A percentile compares a stretch with the other conserved stretches of the same genome.
phyloP scores from a whole-genome alignment of 2,888 invertebrate species.

The Pyrgus malvae region DNA sequence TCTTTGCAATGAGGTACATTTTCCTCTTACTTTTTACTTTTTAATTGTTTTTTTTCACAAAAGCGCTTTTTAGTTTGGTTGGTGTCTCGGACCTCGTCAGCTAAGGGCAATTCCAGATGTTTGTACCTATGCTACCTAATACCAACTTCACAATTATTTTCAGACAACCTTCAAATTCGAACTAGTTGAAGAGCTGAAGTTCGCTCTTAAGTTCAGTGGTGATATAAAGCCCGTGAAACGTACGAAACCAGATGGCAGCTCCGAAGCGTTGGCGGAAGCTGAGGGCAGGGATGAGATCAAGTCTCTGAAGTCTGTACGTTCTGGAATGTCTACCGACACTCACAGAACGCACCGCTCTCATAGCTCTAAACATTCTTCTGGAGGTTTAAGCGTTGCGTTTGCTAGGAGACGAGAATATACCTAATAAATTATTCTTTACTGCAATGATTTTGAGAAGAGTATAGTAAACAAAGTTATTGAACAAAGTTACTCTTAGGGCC shows the following conservation, averaged over 20 bases:
- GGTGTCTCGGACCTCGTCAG: too few species aligned
- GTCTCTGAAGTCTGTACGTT: constrained; percentile 57
- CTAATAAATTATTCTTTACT: constrained; percentile 36
- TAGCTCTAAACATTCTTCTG: constrained; percentile 61
- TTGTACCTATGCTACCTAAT: not conserved
- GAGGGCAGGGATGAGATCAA: constrained; percentile 63
- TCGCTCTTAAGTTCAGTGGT: constrained; percentile 83
- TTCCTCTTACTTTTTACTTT: too few species aligned
- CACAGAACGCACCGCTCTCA: constrained; percentile 62
- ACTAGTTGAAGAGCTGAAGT: constrained; percentile 83
- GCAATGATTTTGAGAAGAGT: too few species aligned
- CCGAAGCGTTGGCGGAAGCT: constrained; percentile 56
- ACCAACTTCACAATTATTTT: constrained; percentile 30
- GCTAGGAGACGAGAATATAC: constrained; percentile 60
- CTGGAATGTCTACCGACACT: constrained; percentile 57
- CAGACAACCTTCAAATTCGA: constrained; percentile 83
- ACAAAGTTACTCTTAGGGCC: too few species aligned
- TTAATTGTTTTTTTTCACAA: too few species aligned
- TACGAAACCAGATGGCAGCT: constrained; percentile 50
- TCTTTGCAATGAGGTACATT: too few species aligned
- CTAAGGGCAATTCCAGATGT: too few species aligned
- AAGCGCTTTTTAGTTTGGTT: too few species aligned
- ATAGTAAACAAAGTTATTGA: too few species aligned
- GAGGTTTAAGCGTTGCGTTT: constrained; percentile 65
- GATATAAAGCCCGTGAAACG: constrained; percentile 83